Conservation (phyloP, 2,113 vertebrate species). For the Lagopus leucura region DNA sequence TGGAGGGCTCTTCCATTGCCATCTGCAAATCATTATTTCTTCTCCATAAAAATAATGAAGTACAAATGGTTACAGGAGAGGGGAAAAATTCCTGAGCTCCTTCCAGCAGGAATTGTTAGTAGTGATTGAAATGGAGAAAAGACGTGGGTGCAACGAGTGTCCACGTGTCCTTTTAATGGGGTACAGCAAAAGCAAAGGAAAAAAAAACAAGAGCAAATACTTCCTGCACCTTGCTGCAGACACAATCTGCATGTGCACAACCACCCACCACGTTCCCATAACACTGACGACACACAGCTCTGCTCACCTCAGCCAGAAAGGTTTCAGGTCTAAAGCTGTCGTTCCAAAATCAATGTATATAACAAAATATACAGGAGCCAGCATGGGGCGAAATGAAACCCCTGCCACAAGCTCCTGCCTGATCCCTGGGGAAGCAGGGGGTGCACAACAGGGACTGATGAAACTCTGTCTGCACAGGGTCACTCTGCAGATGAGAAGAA, state of each 20-base stretch:
- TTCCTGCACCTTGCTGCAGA: not conserved
- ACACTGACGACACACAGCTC: rapidly evolving
- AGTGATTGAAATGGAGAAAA: not conserved
- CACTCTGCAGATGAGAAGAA: not conserved
- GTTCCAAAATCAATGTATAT: not conserved
- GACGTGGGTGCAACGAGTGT: not conserved
- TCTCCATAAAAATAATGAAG: not conserved
- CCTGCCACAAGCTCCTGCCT: not conserved
- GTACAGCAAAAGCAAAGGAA: not conserved
- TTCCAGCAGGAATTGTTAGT: not conserved
- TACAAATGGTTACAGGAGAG: not conserved
- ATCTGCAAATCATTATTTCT: conserved; percentile 60
- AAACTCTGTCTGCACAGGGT: rapidly evolving
- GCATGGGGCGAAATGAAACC: rapidly evolving
- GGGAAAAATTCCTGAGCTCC: conserved; percentile 21
- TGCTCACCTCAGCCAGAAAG: not conserved
- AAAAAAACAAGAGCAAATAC: not conserved
- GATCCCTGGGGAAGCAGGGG: not conserved
- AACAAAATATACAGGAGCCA: not conserved
- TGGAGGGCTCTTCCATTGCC: not conserved
- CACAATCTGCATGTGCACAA: rapidly evolving
- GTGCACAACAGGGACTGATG: rapidly evolving
- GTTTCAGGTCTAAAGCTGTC: not conserved
- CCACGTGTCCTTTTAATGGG: rapidly evolving
- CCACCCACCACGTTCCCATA: not conserved